Percentiles rank a stretch among this genome's conserved stretches.
phyloP scores from a whole-genome alignment of 2,888 invertebrate species.

The Glaucopsyche alexis region DNA sequence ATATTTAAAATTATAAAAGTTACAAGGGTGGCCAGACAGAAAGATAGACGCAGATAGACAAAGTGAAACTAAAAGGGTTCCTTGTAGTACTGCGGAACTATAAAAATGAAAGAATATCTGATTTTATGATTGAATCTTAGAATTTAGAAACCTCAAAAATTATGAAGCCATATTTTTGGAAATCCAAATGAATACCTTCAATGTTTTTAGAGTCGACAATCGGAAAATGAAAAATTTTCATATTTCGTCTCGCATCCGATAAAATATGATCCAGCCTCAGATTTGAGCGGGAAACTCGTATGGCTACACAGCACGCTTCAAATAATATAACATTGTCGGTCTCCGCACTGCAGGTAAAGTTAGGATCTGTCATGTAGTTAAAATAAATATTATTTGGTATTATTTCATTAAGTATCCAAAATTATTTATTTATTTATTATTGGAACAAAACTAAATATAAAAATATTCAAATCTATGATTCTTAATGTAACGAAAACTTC shows the following conservation, averaged over 20 bases:
- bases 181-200: background rate
- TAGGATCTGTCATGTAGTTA: slow-evolving; percentile 42
- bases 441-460: no score
- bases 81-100: no score
- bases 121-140: background rate
- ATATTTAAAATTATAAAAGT: no score
- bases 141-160: background rate
- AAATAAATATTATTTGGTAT: background rate
- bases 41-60: no score
- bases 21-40: no score
- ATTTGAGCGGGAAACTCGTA: slow-evolving; percentile 4
- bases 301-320: slow-evolving; percentile 13
- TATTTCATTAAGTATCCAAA: no score
- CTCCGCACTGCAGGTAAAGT: slow-evolving; percentile 50
- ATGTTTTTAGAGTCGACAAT: slow-evolving; percentile 19
- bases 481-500: no score
- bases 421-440: slow-evolving; percentile 34
- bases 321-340: slow-evolving; percentile 20
- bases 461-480: no score
- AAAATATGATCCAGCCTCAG: slow-evolving; percentile 13
- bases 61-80: no score
- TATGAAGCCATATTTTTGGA: background rate
- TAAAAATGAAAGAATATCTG: no score
- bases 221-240: slow-evolving; percentile 23
- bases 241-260: slow-evolving; percentile 27